A percentile compares a stretch with the other conserved stretches of the same genome.
phyloP scores from a whole-genome alignment of 2,888 invertebrate genomes.

The Phyllotreta cruciferae region DNA sequence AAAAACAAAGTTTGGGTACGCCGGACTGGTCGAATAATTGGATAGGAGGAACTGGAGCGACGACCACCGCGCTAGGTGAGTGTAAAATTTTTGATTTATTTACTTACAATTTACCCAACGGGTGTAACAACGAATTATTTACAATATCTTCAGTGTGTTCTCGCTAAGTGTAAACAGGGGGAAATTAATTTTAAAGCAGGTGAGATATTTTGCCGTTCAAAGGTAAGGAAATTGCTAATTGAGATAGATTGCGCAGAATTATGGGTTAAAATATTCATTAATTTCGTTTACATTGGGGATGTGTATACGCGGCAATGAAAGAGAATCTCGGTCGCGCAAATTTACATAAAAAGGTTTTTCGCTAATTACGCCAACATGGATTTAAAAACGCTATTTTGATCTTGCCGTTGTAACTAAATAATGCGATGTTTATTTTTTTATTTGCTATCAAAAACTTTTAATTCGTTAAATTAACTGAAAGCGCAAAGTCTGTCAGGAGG shows the following conservation, averaged over 20 bases:
- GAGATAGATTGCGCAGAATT: neutral
- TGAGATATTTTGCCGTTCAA: conserved; percentile 2
- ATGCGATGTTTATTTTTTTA: no score
- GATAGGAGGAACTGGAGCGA: conserved; percentile 66
- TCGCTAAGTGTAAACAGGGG: conserved; percentile 5
- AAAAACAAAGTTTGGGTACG: conserved; percentile 75
- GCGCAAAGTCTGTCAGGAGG: no score
- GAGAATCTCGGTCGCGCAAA: conserved; percentile 1
- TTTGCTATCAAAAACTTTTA: no score
- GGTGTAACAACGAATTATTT: neutral
- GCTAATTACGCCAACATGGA: no score
- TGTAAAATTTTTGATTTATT: no score
- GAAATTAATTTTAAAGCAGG: conserved; percentile 13
- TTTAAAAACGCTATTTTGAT: no score
- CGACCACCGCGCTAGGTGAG: conserved; percentile 48
- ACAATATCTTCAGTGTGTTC: neutral
- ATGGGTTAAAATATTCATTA: no score
- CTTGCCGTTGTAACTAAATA: no score
- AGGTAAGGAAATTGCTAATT: neutral
- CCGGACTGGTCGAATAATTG: conserved; percentile 79
- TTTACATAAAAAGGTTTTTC: neutral
- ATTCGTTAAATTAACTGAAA: no score
- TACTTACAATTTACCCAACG: no score
- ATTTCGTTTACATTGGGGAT: neutral
- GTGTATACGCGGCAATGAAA: neutral